Base-by-base conservation (phyloP, 2,888 invertebrate genomes). In the Chymomyza amoena region DNA sequence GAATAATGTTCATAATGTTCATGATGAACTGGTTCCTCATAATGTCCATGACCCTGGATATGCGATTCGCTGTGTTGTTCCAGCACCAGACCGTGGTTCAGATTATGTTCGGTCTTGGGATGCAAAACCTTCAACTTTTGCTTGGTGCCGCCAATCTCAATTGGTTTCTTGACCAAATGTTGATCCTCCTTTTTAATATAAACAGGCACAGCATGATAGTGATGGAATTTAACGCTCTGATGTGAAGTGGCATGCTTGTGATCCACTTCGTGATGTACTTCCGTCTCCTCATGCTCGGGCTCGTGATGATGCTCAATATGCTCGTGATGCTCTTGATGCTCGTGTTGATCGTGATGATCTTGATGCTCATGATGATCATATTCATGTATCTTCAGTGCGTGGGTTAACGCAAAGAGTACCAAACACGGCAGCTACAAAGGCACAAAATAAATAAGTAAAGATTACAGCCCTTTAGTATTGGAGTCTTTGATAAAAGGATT, bases 221-320 rank as follows among this genome's bases (percentile, higher is more conserved):
- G 95, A 88, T 95, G 94, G 78, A 95, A 94, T 81, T 95, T 94
- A 77, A 95, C 93, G 69, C 94, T 94, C 90, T 95, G 95, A 86
- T 95, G 95, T 56, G 95, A 95, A 77, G 94, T 95, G 39, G 95
- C 94, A 83, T 94, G 94, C 77, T 94, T 94, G 79, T 94, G 94
- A 76, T 94, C 93, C 45, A 94, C 92, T 74, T 94, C 93, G 71
- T 94, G 93, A 78, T 94, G 94, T 80, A 93, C 93, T 70, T 92
- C 92, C 16, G 91, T 91, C 71, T 93, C 94, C 69, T 91, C 91
- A 50, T 88, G 92, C 15, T 86, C 84, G 61, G 85, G 87, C 62
- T 89, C 82, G 69, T 89, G 39, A 45, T 45, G 77, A 56, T 82
- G 82, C 67, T 86, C 89, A 54, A 78, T 66, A 57, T 88, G 89